Base-by-base conservation (phyloP, 37 sponge, comb jelly and placozoan genomes). In the Agelas oroides region DNA sequence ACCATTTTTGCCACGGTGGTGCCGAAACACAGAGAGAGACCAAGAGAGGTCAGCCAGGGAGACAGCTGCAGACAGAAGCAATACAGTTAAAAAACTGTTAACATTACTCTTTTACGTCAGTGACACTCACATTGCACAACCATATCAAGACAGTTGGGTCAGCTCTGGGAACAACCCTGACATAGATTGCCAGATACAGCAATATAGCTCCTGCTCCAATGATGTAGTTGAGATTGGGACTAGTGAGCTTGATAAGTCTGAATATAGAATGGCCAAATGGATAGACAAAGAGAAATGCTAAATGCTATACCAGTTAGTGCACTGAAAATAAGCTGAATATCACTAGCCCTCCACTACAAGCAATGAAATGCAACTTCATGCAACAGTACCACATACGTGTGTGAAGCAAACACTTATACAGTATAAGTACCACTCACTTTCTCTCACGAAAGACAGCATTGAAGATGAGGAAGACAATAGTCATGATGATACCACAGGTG, bases 121-220 rank as follows among this genome's bases (percentile, higher is more conserved):
- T 46, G 8, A 46, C n/a, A 46, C 46, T 46, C 8, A 46, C 46
- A 46, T 46, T 46, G 8, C 46, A 46, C 8, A 46, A 46, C 8
- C 3, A 3, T 46, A 12, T 46, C 6, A 46, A 12, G 46, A 46
- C 46, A 8, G 3, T 46, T 46, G 46, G 46, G 8, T 46, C 46
- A 46, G 46, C 8, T 3, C 46, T 46, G 46, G 46, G 46, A 46
- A 46, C 8, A 46, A 46, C 46, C 46, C 3, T 46, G 46, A 46
- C 46, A 46, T 8, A 46, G 46, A 46, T 46, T 46, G 6, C 46
- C 46, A 46, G 8, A 46, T 79, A 79, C 66, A 79, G 40, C 12
- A 65, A 14, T 15, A 79, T 23, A 39, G 80, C 80, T 79, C 80
- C 80, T 30, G 67, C 30, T 31, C 63, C 63, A 65, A 79, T 79